Evolutionary conservation across 2,797 vertebrate species (phyloP), one percentile per base, ranked within the genome.

Genomic region (Sebastolobus altivelis): DNA sequence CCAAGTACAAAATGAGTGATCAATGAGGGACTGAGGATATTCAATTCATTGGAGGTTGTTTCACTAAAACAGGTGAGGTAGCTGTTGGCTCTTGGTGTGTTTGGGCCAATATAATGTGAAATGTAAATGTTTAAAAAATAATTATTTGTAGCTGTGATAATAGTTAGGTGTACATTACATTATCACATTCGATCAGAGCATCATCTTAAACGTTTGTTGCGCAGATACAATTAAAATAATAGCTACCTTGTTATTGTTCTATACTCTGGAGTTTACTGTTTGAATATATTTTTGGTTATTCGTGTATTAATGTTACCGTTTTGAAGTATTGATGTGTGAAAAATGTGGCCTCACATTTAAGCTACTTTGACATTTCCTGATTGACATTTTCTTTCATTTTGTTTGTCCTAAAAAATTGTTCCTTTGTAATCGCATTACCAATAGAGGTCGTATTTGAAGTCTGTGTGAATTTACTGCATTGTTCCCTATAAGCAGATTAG

Each of bases 401-500:
- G 10, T 65, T 27, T 56, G 11, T 69, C 12, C 33, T 74, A 63
- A 88, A 68, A 85, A 61, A 70, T 81, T 78, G 40, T 72, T 75
- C 73, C 58, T 84, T 88, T 89, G 81, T 91, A 80, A 68, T 14
- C 62, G 72, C 22, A 52, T 84, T 73, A 80, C 33, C 31, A 82
- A 82, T 37, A 46, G 65, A 79, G 61, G 29, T 71, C 20, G 1
- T 6, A 74, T 84, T 79, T 83, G 37, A 87, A 86, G 71, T 67
- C 37, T 60, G 25, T 60, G 33, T 80, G 63, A 86, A 90, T 75
- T 87, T 87, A 75, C n/a, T 70, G 60, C 54, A 71, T 87, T 89
- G 71, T 88, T 92, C 63, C 72, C 37, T 56, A 2, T 91, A 93
- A 94, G 77, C 10, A 89, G 88, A 94, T 95, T 93, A 90, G 38